A percentile compares a stretch with the other conserved stretches of the same genome.
Evolutionary conservation across 2,113 vertebrate species (phyloP).

Genomic region (Platycercus adscitus): DNA sequence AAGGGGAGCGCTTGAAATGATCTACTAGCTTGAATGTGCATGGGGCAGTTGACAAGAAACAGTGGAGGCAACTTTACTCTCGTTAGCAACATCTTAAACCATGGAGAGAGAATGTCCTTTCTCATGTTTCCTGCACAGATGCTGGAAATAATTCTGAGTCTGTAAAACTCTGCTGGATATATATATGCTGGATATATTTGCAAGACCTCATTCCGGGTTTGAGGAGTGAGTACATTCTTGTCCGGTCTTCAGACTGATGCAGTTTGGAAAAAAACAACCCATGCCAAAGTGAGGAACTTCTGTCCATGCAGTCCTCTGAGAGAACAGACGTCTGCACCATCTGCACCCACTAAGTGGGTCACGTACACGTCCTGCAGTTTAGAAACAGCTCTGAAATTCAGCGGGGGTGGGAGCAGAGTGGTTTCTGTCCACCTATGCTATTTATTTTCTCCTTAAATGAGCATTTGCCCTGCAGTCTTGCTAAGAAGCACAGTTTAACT

Average conservation of each 20-base stretch:
- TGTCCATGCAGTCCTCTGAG: not conserved
- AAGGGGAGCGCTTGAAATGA: not conserved
- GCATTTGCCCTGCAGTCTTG: not conserved
- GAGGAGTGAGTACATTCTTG: constrained; percentile 15
- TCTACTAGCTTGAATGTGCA: not conserved
- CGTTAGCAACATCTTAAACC: constrained; percentile 49
- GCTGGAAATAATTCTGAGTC: constrained; percentile 47
- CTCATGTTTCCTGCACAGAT: constrained; percentile 59
- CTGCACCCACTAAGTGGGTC: not conserved
- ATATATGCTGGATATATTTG: constrained; percentile 1
- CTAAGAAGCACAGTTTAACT: not conserved
- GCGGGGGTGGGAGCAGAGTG: not conserved
- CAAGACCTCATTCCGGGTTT: constrained; percentile 21
- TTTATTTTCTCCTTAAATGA: not conserved
- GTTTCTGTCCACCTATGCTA: not conserved
- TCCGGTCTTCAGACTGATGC: constrained; percentile 3
- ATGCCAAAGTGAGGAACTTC: not conserved
- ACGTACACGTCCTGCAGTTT: not conserved
- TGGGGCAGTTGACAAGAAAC: not conserved
- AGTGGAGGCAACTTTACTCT: constrained; percentile 23
- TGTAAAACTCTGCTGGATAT: constrained; percentile 50
- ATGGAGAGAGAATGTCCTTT: constrained; percentile 35
- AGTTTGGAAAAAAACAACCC: not conserved
- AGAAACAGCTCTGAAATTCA: not conserved
- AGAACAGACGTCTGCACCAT: not conserved